phyloP scores from a whole-genome alignment of 2,888 invertebrate genomes.

The Eurytoma adleriae region DNA sequence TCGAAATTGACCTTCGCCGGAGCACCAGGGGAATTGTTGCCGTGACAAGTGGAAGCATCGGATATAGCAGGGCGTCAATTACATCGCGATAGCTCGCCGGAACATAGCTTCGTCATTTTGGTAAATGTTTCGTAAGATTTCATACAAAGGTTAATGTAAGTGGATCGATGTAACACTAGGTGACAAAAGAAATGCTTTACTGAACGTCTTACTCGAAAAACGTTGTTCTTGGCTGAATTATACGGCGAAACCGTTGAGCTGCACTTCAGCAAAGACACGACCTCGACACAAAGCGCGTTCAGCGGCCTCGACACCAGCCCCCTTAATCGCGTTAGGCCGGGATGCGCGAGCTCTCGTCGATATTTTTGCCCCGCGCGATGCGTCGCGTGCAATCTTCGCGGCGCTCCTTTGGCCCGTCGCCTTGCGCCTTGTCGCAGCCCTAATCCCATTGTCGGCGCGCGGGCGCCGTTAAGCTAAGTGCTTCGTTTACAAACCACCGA shows the following conservation, averaged over 20 bases:
- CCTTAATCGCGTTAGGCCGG: not conserved
- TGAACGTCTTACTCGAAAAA: too few species aligned
- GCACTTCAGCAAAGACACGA: too few species aligned
- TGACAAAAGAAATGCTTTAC: too few species aligned
- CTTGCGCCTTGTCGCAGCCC: constrained; percentile 46
- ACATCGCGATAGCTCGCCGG: too few species aligned
- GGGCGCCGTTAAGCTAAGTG: constrained; percentile 60
- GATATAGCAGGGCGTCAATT: too few species aligned
- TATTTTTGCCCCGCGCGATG: constrained; percentile 17
- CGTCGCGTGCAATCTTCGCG: not conserved
- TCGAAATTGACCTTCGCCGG: constrained; percentile 6
- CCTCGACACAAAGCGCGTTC: not conserved
- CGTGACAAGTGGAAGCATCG: too few species aligned
- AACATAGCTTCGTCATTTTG: too few species aligned
- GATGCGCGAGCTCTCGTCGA: constrained; percentile 2
- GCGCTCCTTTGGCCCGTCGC: not conserved
- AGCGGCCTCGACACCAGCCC: too few species aligned
- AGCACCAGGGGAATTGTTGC: too few species aligned
- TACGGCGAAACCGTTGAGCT: not conserved
- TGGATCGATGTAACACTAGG: too few species aligned
- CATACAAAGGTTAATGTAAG: too few species aligned
- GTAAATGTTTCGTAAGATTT: too few species aligned
- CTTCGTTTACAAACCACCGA: constrained; percentile 43
- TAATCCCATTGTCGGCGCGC: constrained; percentile 61
- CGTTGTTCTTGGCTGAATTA: not conserved